Percentiles rank a stretch among this genome's conserved stretches.
These are phyloP conservation scores for roundworm (Caenorhabditis elegans) DNA, from an alignment of 1,140 invertebrate species.

Conservation along the genomic window DNA sequence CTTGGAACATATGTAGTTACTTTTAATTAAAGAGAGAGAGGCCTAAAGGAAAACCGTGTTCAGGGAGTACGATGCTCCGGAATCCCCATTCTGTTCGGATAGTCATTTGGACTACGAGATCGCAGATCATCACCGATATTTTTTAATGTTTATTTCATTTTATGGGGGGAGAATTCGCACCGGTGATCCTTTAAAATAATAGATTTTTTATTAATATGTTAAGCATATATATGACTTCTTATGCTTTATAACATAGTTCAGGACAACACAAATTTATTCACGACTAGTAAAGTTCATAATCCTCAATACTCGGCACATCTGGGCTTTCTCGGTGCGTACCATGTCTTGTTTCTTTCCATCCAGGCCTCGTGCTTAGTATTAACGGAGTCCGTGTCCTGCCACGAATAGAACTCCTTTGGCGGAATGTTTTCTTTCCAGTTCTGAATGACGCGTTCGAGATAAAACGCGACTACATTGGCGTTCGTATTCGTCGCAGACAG, in stretches of 20 bases:
- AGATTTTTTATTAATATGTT: too few relatives aligned
- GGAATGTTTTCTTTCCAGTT: not conserved
- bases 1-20: too few relatives aligned
- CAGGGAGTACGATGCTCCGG: not conserved
- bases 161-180: not conserved
- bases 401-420: not conserved
- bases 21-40: too few relatives aligned
- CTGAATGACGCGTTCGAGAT: not conserved
- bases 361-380: too few relatives aligned
- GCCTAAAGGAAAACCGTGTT: not conserved
- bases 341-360: too few relatives aligned
- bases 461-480: not conserved
- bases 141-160: not conserved
- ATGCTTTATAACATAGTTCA: too few relatives aligned
- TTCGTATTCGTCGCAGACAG: not conserved
- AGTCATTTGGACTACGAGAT: not conserved
- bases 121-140: not conserved
- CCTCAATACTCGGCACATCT: too few relatives aligned
- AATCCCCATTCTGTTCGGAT: constrained; percentile 22
- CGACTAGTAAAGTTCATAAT: too few relatives aligned
- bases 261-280: too few relatives aligned
- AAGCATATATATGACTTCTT: too few relatives aligned
- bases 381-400: too few relatives aligned
- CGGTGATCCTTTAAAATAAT: not conserved
- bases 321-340: too few relatives aligned